Evolutionary conservation across 1,140 invertebrate species (phyloP), one percentile per base, ranked within the genome.

Genomic region (Hylyphantes graminicola): DNA sequence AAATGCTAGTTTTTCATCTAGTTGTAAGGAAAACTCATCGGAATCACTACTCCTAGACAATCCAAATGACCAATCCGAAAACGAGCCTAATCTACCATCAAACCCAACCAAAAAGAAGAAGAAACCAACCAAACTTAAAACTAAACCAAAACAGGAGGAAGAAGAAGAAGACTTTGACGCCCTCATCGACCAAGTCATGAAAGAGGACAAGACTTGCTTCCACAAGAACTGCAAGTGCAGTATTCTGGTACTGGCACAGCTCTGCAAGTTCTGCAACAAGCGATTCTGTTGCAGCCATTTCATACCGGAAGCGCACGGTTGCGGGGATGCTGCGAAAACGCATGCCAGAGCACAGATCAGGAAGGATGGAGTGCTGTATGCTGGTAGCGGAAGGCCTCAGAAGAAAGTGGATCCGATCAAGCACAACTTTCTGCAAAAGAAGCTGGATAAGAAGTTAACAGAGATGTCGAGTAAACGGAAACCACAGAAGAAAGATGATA

Each of bases 251-350:
- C 86, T 93, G n/a, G 90, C 91, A 53, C 90, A 92, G 77, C 86
- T 88, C n/a, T 93, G 93, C 88, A 79, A 90, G 68, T 91, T 91
- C 88, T 93, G 93, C 87, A 87, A 87, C 48, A 86, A 88, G 54
- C 88, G 90, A 65, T 93, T 90, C 87, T 93, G 93, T 87, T 87
- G 93, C 48, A 86, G 89, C 19, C 93, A 93, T 88, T 89, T 90
- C 67, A 89, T 92, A 85, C 91, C 92, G 21, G 92, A 93, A 88
- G 89, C 92, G 51, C 92, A 93, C 87, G 93, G 93, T 2, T 93
- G 93, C 89, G 92, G 92, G 7, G 90, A 91, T 57, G 90, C 89
- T 53, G 91, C 91, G 0, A 89, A 91, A 85, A 87, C 85, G 15
- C 89, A 90, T 63, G 92, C 92, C 8, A 87, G 92, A 64, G 89